A percentile compares a stretch with the other conserved stretches of the same genome.
phyloP scores from a whole-genome alignment of 1,140 invertebrate genomes.

The Drosophila sproati region DNA sequence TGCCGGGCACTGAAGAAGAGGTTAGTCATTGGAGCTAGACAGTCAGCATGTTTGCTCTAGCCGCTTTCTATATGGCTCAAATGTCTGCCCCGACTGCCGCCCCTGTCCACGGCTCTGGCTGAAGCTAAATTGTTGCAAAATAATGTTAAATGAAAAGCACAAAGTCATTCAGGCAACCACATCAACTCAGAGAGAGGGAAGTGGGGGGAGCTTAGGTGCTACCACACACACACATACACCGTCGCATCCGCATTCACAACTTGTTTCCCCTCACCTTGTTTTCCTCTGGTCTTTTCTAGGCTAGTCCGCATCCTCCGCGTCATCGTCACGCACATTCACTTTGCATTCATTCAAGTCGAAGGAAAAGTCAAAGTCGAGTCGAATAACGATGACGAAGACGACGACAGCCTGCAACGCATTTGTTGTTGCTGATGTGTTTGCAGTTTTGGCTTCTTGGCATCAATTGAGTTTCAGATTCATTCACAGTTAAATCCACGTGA shows the following conservation, averaged over 20 bases:
- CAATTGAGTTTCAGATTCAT: constrained; percentile 64
- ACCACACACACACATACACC: background rate
- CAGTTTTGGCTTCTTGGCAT: constrained; percentile 43
- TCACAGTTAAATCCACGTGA: constrained; percentile 51
- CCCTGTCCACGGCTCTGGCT: constrained; percentile 14
- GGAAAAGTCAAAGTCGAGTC: constrained; percentile 24
- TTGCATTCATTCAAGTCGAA: constrained; percentile 74
- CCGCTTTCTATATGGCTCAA: constrained; percentile 70
- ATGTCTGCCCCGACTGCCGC: constrained; percentile 36
- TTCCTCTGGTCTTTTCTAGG: background rate
- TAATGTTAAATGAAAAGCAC: constrained; percentile 82
- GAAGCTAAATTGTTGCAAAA: constrained; percentile 72
- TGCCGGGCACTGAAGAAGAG: constrained; percentile 1
- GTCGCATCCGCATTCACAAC: constrained; percentile 35
- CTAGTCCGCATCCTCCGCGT: constrained; percentile 37
- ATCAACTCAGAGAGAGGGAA: background rate
- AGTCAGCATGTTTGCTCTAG: constrained; percentile 65
- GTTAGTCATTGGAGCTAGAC: background rate
- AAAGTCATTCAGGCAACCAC: constrained; percentile 65
- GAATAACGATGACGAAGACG: constrained; percentile 6
- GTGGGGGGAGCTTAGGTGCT: background rate
- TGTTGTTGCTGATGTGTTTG: constrained; percentile 20
- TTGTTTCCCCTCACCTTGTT: background rate
- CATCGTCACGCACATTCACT: constrained; percentile 77
- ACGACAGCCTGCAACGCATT: constrained; percentile 38